phyloP scores from a whole-genome alignment of 2,113 vertebrate genomes.

The Corapipo altera region DNA sequence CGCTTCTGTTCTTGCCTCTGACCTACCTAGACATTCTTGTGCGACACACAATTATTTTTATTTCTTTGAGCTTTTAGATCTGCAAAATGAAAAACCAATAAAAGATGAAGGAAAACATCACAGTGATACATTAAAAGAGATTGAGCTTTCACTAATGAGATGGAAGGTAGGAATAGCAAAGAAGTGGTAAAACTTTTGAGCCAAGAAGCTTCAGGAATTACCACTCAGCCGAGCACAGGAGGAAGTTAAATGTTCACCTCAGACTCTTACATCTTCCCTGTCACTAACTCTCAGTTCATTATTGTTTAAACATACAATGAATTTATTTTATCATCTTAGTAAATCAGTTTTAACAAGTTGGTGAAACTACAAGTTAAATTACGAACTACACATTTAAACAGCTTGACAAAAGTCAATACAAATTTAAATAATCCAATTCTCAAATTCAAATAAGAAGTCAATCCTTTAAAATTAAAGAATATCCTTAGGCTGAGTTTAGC shows the following conservation, averaged over 20 bases:
- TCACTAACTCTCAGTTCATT: not conserved
- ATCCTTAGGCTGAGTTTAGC: not conserved
- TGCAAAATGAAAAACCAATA: not conserved
- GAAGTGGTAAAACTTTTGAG: not conserved
- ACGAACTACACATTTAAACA: not conserved
- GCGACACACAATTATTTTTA: not conserved
- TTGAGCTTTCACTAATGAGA: not conserved
- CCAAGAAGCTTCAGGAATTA: not conserved
- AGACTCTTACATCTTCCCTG: not conserved
- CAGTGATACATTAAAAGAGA: not conserved
- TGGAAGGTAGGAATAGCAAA: not conserved
- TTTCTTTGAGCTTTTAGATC: not conserved
- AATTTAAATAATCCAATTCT: constrained; percentile 17
- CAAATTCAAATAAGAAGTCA: constrained; percentile 23
- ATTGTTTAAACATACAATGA: not conserved
- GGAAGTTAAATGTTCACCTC: not conserved
- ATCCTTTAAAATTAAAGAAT: not conserved
- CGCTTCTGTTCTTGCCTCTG: not conserved
- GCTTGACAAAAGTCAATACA: not conserved
- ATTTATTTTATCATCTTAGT: not conserved
- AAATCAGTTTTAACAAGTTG: not conserved
- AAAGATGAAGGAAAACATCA: not conserved
- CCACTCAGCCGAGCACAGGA: not conserved
- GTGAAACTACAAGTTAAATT: not conserved
- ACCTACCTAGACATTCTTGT: not conserved